Percentiles rank a stretch among this genome's conserved stretches.
phyloP scores from a whole-genome alignment of 2,797 vertebrate species.

The Pipistrellus pygmaeus region DNA sequence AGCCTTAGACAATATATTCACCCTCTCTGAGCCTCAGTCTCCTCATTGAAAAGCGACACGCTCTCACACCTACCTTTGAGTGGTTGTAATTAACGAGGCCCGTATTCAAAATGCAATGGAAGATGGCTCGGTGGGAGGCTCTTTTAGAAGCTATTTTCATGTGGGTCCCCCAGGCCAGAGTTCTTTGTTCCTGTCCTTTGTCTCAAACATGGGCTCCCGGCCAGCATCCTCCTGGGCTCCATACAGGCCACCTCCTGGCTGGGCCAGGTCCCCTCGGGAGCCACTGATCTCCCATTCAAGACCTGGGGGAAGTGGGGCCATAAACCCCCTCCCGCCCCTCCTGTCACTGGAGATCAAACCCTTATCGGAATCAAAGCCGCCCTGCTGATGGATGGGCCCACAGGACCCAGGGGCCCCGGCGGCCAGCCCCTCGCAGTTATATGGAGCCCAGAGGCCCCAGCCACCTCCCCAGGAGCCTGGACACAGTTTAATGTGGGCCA shows the following conservation, averaged over 20 bases:
- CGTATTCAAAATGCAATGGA: background rate
- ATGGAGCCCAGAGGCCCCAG: constrained; percentile 19
- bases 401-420: constrained; percentile 65
- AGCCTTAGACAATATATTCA: background rate
- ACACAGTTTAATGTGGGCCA: background rate
- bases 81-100: background rate
- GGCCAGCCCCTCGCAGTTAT: constrained; percentile 74
- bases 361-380: constrained; percentile 83
- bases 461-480: constrained; percentile 18
- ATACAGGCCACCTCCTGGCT: background rate
- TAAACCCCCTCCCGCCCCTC: constrained; percentile 72
- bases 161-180: background rate
- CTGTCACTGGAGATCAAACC: constrained; percentile 62
- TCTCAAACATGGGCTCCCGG: background rate
- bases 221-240: background rate
- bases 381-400: constrained; percentile 65
- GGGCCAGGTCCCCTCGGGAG: background rate
- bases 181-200: background rate
- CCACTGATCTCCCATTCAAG: background rate
- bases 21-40: background rate
- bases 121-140: rapidly evolving
- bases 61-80: background rate
- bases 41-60: background rate
- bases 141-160: background rate
- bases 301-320: constrained; percentile 67